Evolutionary conservation across 2,797 vertebrate genomes (phyloP), one percentile per base, ranked within the genome.

Genomic region (Siniperca obscura): DNA sequence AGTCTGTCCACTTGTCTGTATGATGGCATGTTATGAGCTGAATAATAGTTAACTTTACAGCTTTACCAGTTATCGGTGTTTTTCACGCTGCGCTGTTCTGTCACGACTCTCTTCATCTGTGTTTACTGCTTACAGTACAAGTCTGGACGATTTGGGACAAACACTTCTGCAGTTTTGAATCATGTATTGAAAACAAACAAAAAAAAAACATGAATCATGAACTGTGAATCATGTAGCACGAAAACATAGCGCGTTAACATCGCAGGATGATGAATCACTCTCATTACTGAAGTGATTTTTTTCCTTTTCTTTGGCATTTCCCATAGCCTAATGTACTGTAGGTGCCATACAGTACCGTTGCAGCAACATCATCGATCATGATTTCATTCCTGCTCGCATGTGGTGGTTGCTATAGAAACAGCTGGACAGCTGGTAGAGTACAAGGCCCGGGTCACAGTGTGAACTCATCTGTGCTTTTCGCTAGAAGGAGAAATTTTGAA

Each of bases 351-450:
- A 11, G 19, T 7, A 68, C 34, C 7, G 34, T 7, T 7, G 17
- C 77, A 55, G 60, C 55, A 48, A 4, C 75, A 53, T n/a, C 71
- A 76, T 78, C 65, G 0, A 53, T 74, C 79, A 59, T 19, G 11
- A 36, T 44, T 55, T 65, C 70, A n/a, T 61, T 73, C 61, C 67
- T 52, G 13, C 66, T 71, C 5, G 4, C 50, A n/a, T 80, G 68
- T 74, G 65, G 56, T 66, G 66, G 90, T 91, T 88, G 80, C 89
- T 74, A 86, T 91, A 74, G 89, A 84, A 91, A 93, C 90, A 42
- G 70, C 61, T 56, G 76, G 71, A 70, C 44, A 10, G 40, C 16
- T 36, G 4, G n/a, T 65, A n/a, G 57, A 42, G 46, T 44, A 40
- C 36, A 30, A 57, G 62, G 44, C 48, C 34, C 12, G 7, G 21